Percentiles rank a stretch among this genome's conserved stretches.
These are phyloP conservation scores for Nomada goodeniana DNA, from an alignment of 2,888 invertebrate species.

Conservation along the genomic window DNA sequence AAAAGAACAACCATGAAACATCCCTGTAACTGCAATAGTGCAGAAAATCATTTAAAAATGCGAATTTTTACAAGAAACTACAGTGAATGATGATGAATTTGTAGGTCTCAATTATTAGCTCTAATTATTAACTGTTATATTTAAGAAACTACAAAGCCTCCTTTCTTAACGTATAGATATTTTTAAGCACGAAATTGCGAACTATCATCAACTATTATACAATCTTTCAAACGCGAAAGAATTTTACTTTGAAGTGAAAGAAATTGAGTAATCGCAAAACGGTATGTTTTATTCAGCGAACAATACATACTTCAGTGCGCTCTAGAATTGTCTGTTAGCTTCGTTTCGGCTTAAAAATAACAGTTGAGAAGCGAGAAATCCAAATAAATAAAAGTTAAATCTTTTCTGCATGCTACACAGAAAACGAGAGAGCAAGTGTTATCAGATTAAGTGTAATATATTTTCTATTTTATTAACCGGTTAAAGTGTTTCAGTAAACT, in stretches of 20 bases:
- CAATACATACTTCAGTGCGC: background rate
- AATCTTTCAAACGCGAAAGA: no score
- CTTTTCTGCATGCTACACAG: background rate
- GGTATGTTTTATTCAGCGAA: background rate
- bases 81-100: background rate
- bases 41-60: background rate
- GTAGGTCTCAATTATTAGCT: no score
- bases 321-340: background rate
- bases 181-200: background rate
- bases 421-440: background rate
- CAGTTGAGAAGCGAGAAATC: background rate
- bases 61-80: background rate
- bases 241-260: background rate
- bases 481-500: no score
- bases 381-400: slow-evolving; percentile 9
- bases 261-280: background rate
- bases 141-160: no score
- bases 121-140: no score
- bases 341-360: background rate
- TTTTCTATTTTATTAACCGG: background rate
- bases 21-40: background rate
- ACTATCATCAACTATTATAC: background rate
- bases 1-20: background rate
- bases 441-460: background rate
- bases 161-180: background rate